Percentiles rank a stretch among this genome's conserved stretches.
phyloP scores from a whole-genome alignment of 2,113 vertebrate genomes.

The Petaurus breviceps region DNA sequence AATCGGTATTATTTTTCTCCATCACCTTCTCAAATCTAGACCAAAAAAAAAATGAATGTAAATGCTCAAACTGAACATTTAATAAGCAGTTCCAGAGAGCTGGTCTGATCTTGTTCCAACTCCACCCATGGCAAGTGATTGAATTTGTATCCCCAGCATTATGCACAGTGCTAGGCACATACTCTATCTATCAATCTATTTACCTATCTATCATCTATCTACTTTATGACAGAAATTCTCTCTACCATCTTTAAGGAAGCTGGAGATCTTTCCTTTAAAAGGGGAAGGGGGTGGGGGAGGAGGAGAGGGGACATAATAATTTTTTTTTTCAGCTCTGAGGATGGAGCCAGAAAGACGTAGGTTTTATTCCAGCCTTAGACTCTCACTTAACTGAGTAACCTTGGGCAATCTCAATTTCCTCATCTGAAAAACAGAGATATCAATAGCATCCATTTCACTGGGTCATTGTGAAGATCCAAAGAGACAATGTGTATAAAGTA shows the following conservation, averaged over 20 bases:
- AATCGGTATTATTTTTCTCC: no score
- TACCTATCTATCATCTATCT: neutral
- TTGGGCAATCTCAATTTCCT: neutral
- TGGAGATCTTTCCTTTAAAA: slow-evolving; percentile 16
- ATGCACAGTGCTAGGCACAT: neutral
- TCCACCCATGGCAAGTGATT: neutral
- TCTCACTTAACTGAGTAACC: neutral
- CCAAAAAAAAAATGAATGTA: neutral
- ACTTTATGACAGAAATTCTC: neutral
- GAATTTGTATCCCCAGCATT: neutral
- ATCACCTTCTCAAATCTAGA: no score
- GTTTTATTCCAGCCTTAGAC: neutral
- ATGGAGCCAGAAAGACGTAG: neutral
- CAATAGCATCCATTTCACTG: neutral
- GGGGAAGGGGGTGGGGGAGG: neutral
- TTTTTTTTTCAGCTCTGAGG: neutral
- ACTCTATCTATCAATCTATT: neutral
- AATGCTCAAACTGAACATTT: neutral
- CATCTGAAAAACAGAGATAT: neutral
- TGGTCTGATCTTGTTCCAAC: neutral
- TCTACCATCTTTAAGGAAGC: neutral
- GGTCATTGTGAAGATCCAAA: neutral
- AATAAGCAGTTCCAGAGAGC: neutral
- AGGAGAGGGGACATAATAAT: neutral
- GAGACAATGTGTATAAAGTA: neutral